Evolutionary conservation across 2,888 invertebrate genomes (phyloP).

Genomic region (Brenthis ino): DNA sequence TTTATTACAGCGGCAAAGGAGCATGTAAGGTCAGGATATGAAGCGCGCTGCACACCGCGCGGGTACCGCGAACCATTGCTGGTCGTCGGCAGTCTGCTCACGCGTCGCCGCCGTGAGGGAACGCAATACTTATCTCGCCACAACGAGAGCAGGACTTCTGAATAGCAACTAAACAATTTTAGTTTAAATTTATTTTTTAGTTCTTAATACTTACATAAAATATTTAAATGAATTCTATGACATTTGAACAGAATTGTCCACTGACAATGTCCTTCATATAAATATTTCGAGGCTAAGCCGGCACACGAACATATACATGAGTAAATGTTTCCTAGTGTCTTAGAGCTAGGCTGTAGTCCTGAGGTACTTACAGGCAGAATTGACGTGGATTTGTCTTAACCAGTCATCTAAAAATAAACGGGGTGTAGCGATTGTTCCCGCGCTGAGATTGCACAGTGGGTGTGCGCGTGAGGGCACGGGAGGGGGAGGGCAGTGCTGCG

Average conservation of each 20-base stretch:
- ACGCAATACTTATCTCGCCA: conserved; percentile 41
- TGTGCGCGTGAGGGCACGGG: conserved; percentile 26
- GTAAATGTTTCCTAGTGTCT: too few species aligned
- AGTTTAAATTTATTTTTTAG: background rate
- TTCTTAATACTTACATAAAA: too few species aligned
- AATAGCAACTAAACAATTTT: background rate
- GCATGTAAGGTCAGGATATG: background rate
- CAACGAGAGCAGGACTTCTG: conserved; percentile 26
- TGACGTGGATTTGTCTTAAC: conserved; percentile 54
- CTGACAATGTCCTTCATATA: too few species aligned
- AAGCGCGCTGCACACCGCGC: background rate
- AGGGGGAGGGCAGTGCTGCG: conserved; percentile 30
- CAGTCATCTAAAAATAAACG: conserved; percentile 69
- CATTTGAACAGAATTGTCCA: too few species aligned
- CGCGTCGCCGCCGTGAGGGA: conserved; percentile 43
- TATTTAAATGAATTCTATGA: too few species aligned
- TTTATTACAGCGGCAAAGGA: background rate
- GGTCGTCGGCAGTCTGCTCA: conserved; percentile 41
- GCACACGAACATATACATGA: too few species aligned
- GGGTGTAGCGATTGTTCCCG: conserved; percentile 47
- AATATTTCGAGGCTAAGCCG: too few species aligned
- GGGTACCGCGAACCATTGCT: conserved; percentile 30
- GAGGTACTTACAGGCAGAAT: background rate
- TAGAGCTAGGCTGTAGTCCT: too few species aligned
- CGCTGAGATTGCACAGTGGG: conserved; percentile 45